phyloP scores from a whole-genome alignment of 2,113 vertebrate species.

The Pao palembangensis region DNA sequence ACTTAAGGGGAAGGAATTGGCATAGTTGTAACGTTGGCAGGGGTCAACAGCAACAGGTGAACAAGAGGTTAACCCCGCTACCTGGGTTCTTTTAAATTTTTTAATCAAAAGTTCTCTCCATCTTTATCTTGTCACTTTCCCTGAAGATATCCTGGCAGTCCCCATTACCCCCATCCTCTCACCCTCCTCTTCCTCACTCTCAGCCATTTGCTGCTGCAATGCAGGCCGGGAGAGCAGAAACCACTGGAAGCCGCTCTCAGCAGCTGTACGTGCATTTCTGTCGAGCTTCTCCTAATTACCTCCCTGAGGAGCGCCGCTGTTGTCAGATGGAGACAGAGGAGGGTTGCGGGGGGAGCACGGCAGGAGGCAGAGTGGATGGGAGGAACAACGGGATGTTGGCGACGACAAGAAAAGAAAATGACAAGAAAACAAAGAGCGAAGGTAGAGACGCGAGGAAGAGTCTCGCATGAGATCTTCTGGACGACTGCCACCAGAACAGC shows the following conservation, averaged over 20 bases:
- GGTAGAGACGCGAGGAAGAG: conserved; percentile 9
- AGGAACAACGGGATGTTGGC: conserved; percentile 37
- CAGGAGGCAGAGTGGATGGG: conserved; percentile 17
- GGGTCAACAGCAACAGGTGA: conserved; percentile 7
- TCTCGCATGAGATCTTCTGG: conserved; percentile 25
- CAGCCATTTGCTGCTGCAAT: conserved; percentile 55
- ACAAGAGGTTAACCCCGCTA: conserved; percentile 16
- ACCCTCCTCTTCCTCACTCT: conserved; percentile 33
- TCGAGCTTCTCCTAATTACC: conserved; percentile 77
- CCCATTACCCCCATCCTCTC: conserved; percentile 2
- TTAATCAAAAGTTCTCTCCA: conserved; percentile 4
- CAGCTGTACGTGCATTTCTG: conserved; percentile 67
- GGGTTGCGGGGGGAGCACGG: conserved; percentile 26
- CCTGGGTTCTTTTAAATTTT: conserved; percentile 9
- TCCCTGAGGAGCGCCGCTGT: conserved; percentile 71
- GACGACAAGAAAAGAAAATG: conserved; percentile 15
- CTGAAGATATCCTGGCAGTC: conserved; percentile 37
- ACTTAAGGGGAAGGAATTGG: conserved; percentile 7
- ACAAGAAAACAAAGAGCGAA: conserved; percentile 13
- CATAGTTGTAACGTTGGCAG: neutral
- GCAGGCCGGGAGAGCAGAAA: conserved; percentile 36
- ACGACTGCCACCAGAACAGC: conserved; percentile 40
- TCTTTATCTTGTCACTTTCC: conserved; percentile 19
- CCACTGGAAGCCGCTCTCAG: conserved; percentile 63
- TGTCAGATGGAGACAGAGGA: conserved; percentile 56